These are phyloP conservation scores for zebrafish (Danio rerio) DNA, from an alignment of 2,113 vertebrate genomes.

Conservation along the genomic window DNA sequence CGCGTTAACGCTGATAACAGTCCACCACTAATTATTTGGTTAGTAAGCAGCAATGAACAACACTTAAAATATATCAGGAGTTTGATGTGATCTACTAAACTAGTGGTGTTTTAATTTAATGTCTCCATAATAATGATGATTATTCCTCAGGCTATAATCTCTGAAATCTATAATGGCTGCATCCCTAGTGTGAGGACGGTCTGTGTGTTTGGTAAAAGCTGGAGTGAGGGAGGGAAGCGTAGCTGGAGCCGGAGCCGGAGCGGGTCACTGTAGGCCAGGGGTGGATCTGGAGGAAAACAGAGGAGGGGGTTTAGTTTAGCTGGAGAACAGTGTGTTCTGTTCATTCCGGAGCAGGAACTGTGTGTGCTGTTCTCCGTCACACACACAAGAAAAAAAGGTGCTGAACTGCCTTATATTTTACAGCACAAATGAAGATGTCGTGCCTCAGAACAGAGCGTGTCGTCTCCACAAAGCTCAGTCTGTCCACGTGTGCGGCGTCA, in stretches of 20 bases:
- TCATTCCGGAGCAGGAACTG: constrained; percentile 62
- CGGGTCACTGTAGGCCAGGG: constrained; percentile 42
- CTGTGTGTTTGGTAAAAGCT: background rate
- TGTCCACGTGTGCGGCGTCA: background rate
- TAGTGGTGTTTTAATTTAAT: too few relatives aligned
- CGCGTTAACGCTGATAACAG: too few relatives aligned
- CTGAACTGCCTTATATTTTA: constrained; percentile 24
- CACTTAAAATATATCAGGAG: too few relatives aligned
- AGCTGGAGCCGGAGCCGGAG: background rate
- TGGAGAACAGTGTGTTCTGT: constrained; percentile 61
- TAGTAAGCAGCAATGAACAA: too few relatives aligned
- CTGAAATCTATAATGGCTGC: too few relatives aligned
- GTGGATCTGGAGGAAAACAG: constrained; percentile 33
- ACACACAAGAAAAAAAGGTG: constrained; percentile 30
- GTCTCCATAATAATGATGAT: too few relatives aligned
- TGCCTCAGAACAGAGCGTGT: background rate
- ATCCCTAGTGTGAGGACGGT: background rate
- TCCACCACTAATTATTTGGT: too few relatives aligned
- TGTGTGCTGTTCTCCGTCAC: constrained; percentile 57
- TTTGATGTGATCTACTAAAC: too few relatives aligned
- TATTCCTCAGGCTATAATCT: too few relatives aligned
- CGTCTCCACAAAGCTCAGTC: constrained; percentile 8
- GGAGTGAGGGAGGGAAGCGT: constrained; percentile 20
- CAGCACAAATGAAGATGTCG: constrained; percentile 44
- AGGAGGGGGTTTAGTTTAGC: constrained; percentile 21